Conservation (phyloP, 2,888 invertebrate genomes). For the Synergus gifuensis region DNA sequence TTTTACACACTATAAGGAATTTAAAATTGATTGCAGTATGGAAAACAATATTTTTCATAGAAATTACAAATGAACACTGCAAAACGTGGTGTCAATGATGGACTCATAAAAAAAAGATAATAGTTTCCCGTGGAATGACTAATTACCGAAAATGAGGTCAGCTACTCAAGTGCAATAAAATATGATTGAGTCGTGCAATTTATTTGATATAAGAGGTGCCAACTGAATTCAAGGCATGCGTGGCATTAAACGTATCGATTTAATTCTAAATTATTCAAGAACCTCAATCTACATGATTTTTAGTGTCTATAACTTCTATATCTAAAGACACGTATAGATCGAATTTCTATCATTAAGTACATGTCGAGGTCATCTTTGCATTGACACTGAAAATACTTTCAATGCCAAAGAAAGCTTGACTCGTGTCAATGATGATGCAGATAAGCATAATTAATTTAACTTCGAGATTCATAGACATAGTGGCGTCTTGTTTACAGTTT, state of each 20-base stretch:
- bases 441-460: conserved; percentile 2
- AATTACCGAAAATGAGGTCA: background rate
- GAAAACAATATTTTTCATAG: background rate
- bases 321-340: background rate
- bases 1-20: background rate
- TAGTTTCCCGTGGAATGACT: background rate
- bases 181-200: background rate
- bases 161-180: background rate
- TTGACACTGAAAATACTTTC: conserved; percentile 27
- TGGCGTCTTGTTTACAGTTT: background rate
- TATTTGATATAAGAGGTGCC: conserved; percentile 21
- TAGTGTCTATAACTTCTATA: background rate
- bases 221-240: conserved; percentile 9
- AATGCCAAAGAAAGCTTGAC: conserved; percentile 12
- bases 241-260: conserved; percentile 49
- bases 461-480: too few relatives aligned
- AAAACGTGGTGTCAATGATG: background rate
- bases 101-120: background rate
- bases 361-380: conserved; percentile 30
- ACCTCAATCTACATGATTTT: background rate
- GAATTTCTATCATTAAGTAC: conserved; percentile 5
- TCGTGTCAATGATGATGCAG: conserved; percentile 11
- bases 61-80: background rate
- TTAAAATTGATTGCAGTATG: background rate
- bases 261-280: conserved; percentile 48